Base-by-base conservation (phyloP, 2,797 vertebrate species). In the Syngnathus acus region DNA sequence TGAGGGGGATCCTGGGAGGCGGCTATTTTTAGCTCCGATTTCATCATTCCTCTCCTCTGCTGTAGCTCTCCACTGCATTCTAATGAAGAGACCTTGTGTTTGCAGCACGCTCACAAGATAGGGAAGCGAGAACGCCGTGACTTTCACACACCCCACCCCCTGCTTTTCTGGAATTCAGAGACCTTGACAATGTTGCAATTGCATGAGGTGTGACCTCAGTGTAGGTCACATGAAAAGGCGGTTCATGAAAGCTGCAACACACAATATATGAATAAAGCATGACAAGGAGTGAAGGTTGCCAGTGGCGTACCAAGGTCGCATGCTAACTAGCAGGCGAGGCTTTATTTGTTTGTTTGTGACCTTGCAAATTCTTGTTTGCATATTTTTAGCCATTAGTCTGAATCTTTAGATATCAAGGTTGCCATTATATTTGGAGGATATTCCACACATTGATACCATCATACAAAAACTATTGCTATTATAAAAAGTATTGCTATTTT, bases 1-100 rank as follows among this genome's bases (percentile, higher is more conserved):
- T 71, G 82, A 89, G 89, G 87, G 89, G 89, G 89, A 91, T 91
- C 90, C 90, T 92, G 87, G 82, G 90, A 91, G 88, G 86, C 54
- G 42, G 84, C 88, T 92, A 92, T 91, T 92, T 92, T 87, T 92
- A 92, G 90, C 85, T 65, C 75, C 76, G 82, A 84, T 90, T 89
- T 92, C 89, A 91, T 92, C 90, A 90, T 90, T 90, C 84, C 85
- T 84, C 82, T 72, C 53, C 82, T 71, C 72, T 53, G 88, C 89
- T 88, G 87, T 74, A 68, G 83, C 66, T 82, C 86, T 80, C 72
- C 74, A 82, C 83, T 89, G 89, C 82, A 90, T 90, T 74, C 75
- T 90, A 90, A 91, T 90, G 88, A 89, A 73, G 74, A 82, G 77
- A 77, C 62, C 40, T 74, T 72, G 21, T 67, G 66, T 77, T 47